Base-by-base conservation (phyloP, 2,888 invertebrate genomes). In the Tenthredo scrophulariae region DNA sequence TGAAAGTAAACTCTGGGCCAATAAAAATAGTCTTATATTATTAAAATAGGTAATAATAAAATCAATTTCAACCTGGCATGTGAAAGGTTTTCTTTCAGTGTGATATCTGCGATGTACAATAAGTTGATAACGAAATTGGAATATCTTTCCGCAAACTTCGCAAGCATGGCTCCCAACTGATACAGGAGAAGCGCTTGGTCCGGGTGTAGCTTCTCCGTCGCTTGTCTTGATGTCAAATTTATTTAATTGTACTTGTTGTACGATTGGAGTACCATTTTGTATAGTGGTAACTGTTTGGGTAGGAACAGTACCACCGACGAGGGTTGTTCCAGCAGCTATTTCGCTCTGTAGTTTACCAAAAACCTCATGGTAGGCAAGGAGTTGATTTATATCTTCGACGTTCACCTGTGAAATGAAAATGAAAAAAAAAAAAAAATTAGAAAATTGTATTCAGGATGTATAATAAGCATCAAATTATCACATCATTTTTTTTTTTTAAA, bases 101-200 rank as follows among this genome's bases (percentile, higher is more conserved):
- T 98, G 98, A 93, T 97, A 97, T 89, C 97, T 96, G 90, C 97
- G 95, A 94, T 98, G 97, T 67, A 97, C 97, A 90, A 97, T 97
- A 86, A 97, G 95, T 92, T 97, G 97, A 93, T 98, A 97, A 85
- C 97, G 96, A 93, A 97, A 97, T 90, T 97, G 97, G 93, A 97
- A 97, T 94, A 97, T 96, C 94, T 97, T 97, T 83, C 97, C 97
- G 90, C 97, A 97, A 86, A 97, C 95, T 93, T 97, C 97, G 93
- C 97, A 97, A 26, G 96, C 95, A 92, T 97, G 97, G 87, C 95
- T 95, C 29, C 96, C 96, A 43, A 94, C 94, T 22, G 95, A 94
- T 2, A 95, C 95, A 2, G 95, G 94, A 1, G 96, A 96, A 4
- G 95, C 96, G 70, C 94, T 94, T 80, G 93, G 92, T 85, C 93